Evolutionary conservation across 2,113 vertebrate species (phyloP), one percentile per base, ranked within the genome.

Genomic region (Rhineura floridana): DNA sequence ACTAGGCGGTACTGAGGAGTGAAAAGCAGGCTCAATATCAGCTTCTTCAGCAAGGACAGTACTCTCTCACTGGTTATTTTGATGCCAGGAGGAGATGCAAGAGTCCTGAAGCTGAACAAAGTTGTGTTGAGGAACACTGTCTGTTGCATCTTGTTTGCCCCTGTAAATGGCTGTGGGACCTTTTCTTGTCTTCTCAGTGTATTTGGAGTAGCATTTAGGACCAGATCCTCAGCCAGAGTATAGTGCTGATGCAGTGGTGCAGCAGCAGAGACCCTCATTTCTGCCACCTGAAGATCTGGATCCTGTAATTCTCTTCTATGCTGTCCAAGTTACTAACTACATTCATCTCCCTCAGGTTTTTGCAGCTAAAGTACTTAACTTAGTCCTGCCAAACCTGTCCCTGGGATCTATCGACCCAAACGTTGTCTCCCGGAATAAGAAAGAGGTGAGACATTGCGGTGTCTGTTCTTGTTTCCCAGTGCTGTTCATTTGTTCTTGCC

Each of bases 321-420:
- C 65, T 52, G 6, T 48, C 65, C 30, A 78, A 21, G 15, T 83
- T 89, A 93, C 73, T 28, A 4, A 15, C 72, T 69, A 17, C 13
- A 91, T 94, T 92, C 55, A 52, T 93, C 77, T 94, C 73, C 92
- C 90, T 91, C 93, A 99, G 99, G 96, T 99, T 94, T 98, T 99
- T 55, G 81, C 98, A 67, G 98, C 98, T 0, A 99, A 98, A 96
- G 90, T 99, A 44, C 96, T 99, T 91, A 98, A 98, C 95, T 95
- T 98, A 1, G 93, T 99, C 94, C 88, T 98, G 91, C 99, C 99
- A 48, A 98, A 97, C 88, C 83, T 99, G 77, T 90, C 96, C 21
- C 93, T 99, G 89, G 99, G 98, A 67, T 89, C 97, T 0, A 98
- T 99, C 11, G 98, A 99, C 25, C 96, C 98, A 88, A 98, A 94